Evolutionary conservation across 1,140 invertebrate genomes (phyloP).

Genomic region (Drosophila serrata): DNA sequence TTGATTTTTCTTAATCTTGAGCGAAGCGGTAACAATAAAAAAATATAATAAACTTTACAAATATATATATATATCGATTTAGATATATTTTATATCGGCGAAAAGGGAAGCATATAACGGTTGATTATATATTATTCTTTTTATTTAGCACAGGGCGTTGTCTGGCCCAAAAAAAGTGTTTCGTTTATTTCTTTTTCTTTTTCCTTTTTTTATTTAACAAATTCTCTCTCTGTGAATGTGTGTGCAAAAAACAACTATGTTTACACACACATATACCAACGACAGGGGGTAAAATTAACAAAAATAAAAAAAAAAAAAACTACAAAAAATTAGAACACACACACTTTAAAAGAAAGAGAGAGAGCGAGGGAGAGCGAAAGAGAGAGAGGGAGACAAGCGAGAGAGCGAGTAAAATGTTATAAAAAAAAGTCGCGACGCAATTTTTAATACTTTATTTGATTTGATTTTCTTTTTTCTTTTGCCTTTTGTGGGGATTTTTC

Average conservation of each 20-base stretch:
- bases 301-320: neutral
- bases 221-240: constrained; percentile 7
- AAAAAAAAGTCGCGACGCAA: constrained; percentile 71
- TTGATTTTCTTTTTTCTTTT: constrained; percentile 21
- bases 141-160: constrained; percentile 34
- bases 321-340: constrained; percentile 34
- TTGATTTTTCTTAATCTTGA: no score
- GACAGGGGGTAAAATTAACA: constrained; percentile 2
- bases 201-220: constrained; percentile 26
- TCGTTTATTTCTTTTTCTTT: constrained; percentile 2
- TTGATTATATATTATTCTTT: neutral
- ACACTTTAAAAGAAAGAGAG: constrained; percentile 23
- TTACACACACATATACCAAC: constrained; percentile 15
- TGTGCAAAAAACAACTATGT: constrained; percentile 17
- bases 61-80: neutral
- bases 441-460: constrained; percentile 50
- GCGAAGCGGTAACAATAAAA: constrained; percentile 23
- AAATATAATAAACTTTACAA: constrained; percentile 23
- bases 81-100: neutral
- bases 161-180: constrained; percentile 24
- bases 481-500: constrained; percentile 7
- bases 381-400: constrained; percentile 9
- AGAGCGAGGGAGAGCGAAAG: constrained; percentile 4
- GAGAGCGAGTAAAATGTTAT: constrained; percentile 7
- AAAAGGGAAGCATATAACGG: constrained; percentile 21